Evolutionary conservation across 2,797 vertebrate species (phyloP), one percentile per base, ranked within the genome.

Genomic region (Crocidura indochinensis): DNA sequence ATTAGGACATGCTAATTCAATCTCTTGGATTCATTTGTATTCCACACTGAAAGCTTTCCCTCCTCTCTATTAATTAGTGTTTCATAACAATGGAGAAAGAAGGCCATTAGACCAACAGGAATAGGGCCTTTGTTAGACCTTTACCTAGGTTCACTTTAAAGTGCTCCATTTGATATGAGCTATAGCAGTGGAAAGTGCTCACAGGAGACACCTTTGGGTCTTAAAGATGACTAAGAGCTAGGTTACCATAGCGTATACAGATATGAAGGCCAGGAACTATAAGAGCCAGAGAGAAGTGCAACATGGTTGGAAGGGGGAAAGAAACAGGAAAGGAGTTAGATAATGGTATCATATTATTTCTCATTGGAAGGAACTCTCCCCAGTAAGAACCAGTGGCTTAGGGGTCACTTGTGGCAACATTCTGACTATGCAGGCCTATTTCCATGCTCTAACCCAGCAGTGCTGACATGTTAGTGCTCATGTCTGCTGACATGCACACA

Each of bases 1-100:
- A 83, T 60, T 29, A 44, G 71, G n/a, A 74, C 90, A 88, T 89
- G 76, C 73, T 83, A 65, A 68, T 90, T 84, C 64, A 19, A 27
- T 47, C 69, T 80, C 14, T 14, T 69, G 86, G 72, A 79, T 74
- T 78, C 74, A 53, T 44, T 91, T 64, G 27, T 68, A 44, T 91
- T 80, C 64, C 74, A 12, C 14, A 56, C 38, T 31, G 79, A 75
- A 31, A 27, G n/a, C 38, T 84, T 88, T 56, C 15, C 14, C 19
- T 71, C 81, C 26, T 26, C 71, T 86, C 26, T 1, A 67, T 69
- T 73, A 80, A 68, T 85, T 79, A 88, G 83, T 67, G 26, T 74
- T 31, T 87, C 69, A 75, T 38, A 65, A 75, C 31, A 64, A 62
- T 88, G 53, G 53, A 84, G 53, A 91, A 77, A 56, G 29, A 51